phyloP scores from a whole-genome alignment of 2,113 vertebrate genomes.

The Passer montanus region DNA sequence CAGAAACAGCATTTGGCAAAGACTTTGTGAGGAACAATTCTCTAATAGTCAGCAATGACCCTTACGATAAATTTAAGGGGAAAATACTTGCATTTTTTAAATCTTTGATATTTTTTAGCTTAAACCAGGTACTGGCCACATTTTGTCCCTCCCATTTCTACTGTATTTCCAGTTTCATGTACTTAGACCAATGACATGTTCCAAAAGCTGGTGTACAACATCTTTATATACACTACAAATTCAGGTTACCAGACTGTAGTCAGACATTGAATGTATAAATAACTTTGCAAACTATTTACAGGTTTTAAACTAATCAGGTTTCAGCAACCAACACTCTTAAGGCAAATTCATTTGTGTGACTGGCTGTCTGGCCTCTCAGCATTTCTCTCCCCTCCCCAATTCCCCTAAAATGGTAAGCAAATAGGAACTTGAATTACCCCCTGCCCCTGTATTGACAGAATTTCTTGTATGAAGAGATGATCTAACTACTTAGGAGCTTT shows the following conservation, averaged over 20 bases:
- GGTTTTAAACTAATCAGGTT: slow-evolving; percentile 43
- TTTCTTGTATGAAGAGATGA: background rate
- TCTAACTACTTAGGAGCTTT: background rate
- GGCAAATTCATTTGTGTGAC: slow-evolving; percentile 45
- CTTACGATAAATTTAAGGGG: background rate
- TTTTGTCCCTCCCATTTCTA: background rate
- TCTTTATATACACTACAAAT: slow-evolving; percentile 63
- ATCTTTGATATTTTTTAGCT: background rate
- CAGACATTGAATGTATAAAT: slow-evolving; percentile 62
- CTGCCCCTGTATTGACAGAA: background rate
- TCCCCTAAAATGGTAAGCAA: background rate
- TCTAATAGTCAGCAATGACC: background rate
- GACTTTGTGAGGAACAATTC: background rate
- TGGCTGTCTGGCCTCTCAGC: background rate
- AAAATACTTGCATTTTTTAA: background rate
- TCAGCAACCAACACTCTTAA: slow-evolving; percentile 50
- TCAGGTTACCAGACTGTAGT: slow-evolving; percentile 26
- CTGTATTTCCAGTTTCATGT: background rate
- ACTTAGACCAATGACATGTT: slow-evolving; percentile 15
- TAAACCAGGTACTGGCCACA: background rate
- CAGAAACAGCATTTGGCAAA: slow-evolving; percentile 15
- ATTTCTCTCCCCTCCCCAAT: background rate
- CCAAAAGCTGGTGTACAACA: slow-evolving; percentile 43
- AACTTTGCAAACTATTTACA: slow-evolving; percentile 67
- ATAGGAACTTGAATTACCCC: background rate